Conservation (phyloP, 2,797 vertebrate genomes). For the Ptychadena robeensis region DNA sequence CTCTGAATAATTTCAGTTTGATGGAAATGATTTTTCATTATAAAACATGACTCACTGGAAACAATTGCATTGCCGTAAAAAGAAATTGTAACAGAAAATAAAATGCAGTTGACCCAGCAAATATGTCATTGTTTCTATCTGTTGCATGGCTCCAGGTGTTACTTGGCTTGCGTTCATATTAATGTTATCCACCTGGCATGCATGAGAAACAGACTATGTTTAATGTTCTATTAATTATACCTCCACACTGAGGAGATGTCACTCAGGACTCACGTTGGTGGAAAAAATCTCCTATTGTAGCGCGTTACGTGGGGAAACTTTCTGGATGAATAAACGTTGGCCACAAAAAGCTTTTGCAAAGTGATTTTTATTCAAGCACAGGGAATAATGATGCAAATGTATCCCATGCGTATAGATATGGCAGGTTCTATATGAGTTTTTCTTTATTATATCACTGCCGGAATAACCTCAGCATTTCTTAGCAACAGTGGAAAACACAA, state of each 20-base stretch:
- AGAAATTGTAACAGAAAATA: not conserved
- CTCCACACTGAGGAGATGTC: constrained; percentile 21
- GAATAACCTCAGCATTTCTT: not conserved
- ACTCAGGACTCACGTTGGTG: constrained; percentile 11
- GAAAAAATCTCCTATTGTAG: constrained; percentile 39
- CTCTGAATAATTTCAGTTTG: not conserved
- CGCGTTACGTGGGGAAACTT: not conserved
- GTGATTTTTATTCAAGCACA: constrained; percentile 17
- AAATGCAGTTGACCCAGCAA: constrained; percentile 22
- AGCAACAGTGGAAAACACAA: not conserved
- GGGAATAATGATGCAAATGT: constrained; percentile 7
- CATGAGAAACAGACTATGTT: constrained; percentile 9
- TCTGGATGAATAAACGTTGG: constrained; percentile 26
- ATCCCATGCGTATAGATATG: not conserved
- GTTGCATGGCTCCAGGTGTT: constrained; percentile 20
- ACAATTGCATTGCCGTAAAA: constrained; percentile 10
- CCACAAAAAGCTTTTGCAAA: constrained; percentile 6
- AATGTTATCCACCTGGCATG: constrained; percentile 14
- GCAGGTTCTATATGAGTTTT: not conserved
- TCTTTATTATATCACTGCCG: not conserved
- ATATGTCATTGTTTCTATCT: constrained; percentile 21
- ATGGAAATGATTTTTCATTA: not conserved
- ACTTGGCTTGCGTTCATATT: constrained; percentile 30
- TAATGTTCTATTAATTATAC: constrained; percentile 32
- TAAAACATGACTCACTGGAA: constrained; percentile 3